A percentile compares a stretch with the other conserved stretches of the same genome.
phyloP scores from a whole-genome alignment of 2,113 vertebrate genomes.

The Lagopus muta region DNA sequence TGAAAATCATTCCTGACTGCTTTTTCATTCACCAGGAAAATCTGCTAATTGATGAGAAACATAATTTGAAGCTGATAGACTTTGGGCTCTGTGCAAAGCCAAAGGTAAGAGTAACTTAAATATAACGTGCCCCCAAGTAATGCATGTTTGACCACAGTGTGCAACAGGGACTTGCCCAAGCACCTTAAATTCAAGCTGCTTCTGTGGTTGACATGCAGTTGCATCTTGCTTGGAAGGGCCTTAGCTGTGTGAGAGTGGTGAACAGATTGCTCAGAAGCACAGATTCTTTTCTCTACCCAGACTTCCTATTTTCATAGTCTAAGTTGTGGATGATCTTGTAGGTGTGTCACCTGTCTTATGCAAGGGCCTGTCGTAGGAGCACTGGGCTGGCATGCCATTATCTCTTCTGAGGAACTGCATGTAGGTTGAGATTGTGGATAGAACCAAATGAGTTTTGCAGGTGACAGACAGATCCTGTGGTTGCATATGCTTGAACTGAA shows the following conservation, averaged over 20 bases:
- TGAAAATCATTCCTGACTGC: background rate
- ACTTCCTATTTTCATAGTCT: background rate
- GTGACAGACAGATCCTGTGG: background rate
- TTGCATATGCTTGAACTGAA: background rate
- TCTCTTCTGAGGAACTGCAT: accelerated
- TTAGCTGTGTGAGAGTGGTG: background rate
- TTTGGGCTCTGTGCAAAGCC: slow-evolving; percentile 97
- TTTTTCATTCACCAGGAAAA: slow-evolving; percentile 87
- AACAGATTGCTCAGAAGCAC: background rate
- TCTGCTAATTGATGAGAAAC: slow-evolving; percentile 89
- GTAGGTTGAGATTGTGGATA: background rate
- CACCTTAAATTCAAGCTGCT: background rate
- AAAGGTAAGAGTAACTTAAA: slow-evolving; percentile 80
- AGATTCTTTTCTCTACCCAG: background rate
- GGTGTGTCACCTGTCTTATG: background rate
- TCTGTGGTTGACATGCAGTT: accelerated
- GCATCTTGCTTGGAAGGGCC: background rate
- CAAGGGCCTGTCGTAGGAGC: background rate
- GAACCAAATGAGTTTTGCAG: background rate
- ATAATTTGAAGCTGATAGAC: slow-evolving; percentile 95
- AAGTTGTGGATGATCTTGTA: background rate
- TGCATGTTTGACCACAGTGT: accelerated
- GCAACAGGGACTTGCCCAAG: background rate
- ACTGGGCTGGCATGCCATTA: background rate
- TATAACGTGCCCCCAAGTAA: accelerated